Evolutionary conservation across 2,888 invertebrate species (phyloP).

Genomic region (Andrena hattorfiana): DNA sequence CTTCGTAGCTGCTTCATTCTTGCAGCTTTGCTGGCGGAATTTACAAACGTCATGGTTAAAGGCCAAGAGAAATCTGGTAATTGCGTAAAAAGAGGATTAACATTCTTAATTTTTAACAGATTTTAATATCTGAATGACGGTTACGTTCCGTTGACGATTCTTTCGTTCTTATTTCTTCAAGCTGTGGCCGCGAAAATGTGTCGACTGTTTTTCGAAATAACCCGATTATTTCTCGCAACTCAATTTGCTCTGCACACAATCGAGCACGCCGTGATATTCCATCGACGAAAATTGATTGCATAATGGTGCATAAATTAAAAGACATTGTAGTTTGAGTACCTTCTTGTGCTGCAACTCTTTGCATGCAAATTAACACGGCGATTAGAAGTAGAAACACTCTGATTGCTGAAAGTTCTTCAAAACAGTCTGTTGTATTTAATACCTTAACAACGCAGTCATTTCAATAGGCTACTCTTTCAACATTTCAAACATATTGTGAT

Average conservation of each 20-base stretch:
- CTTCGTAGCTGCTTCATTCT: not conserved
- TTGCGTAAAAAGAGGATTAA: constrained; percentile 17
- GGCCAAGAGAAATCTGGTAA: constrained; percentile 16
- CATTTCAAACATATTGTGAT: too few species aligned
- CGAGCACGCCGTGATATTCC: not conserved
- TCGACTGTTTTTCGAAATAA: not conserved
- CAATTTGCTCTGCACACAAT: not conserved
- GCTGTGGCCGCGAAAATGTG: not conserved
- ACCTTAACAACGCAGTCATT: not conserved
- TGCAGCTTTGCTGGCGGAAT: not conserved
- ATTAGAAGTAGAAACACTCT: not conserved
- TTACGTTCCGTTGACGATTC: not conserved
- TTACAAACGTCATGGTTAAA: not conserved
- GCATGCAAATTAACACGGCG: not conserved
- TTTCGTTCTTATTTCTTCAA: not conserved
- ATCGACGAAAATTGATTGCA: constrained; percentile 33
- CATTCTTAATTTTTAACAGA: not conserved
- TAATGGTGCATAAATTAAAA: not conserved
- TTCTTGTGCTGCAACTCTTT: not conserved
- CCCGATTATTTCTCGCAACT: not conserved
- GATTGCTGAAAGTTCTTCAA: not conserved
- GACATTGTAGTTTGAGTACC: not conserved
- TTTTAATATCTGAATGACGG: not conserved
- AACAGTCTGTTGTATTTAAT: not conserved
- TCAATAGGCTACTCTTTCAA: too few species aligned